Evolutionary conservation across 1,140 invertebrate species (phyloP).

Genomic region (Nasonia vitripennis): DNA sequence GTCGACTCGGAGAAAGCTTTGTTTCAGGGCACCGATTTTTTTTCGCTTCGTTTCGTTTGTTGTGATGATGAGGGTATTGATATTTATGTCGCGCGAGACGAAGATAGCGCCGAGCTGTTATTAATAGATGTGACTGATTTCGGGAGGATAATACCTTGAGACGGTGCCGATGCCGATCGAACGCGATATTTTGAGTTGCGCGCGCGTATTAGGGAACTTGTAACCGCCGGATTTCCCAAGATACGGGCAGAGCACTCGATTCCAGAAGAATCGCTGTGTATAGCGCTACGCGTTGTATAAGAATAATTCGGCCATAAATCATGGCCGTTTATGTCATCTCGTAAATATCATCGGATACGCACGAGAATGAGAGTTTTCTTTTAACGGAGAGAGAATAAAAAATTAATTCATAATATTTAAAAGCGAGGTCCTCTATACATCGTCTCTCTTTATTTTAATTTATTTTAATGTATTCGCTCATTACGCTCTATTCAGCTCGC

Average conservation of each 20-base stretch:
- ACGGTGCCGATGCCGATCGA: no score
- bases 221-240: slow-evolving; percentile 2
- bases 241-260: neutral
- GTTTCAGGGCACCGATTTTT: neutral
- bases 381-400: neutral
- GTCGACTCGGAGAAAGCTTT: slow-evolving; percentile 20
- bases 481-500: neutral
- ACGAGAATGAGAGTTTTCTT: no score
- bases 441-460: slow-evolving; percentile 2
- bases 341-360: no score
- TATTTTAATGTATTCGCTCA: slow-evolving; percentile 4
- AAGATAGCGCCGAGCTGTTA: no score
- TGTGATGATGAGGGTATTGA: no score
- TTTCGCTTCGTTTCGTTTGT: no score
- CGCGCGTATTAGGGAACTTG: no score
- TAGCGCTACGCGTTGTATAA: neutral
- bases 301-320: neutral
- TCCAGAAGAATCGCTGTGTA: no score
- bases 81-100: no score
- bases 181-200: no score
- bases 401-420: neutral
- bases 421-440: neutral
- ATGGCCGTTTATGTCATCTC: neutral
- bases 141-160: no score
- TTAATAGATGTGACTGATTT: no score